These are phyloP conservation scores for Neelides folsomi DNA, from an alignment of 2,888 invertebrate genomes.

Conservation along the genomic window DNA sequence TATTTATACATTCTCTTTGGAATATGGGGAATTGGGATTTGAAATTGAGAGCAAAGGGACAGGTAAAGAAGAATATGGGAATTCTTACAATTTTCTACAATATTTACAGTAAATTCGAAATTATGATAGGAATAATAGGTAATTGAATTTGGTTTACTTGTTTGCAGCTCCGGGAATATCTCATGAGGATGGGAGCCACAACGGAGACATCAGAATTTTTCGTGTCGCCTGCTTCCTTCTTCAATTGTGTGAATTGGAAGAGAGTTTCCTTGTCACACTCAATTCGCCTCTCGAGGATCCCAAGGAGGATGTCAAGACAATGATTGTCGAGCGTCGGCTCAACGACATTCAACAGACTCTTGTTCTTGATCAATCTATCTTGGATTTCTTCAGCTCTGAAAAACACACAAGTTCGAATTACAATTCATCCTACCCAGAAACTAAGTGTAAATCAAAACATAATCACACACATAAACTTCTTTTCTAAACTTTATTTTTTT, in stretches of 20 bases:
- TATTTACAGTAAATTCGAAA: too few species aligned
- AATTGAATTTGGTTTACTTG: slow-evolving; percentile 43
- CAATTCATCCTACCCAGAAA: not conserved
- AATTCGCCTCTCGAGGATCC: slow-evolving; percentile 58
- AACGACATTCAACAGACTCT: slow-evolving; percentile 58
- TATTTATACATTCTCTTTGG: too few species aligned
- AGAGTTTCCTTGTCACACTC: slow-evolving; percentile 83
- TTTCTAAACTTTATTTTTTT: too few species aligned
- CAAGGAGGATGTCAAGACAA: slow-evolving; percentile 60
- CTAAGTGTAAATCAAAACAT: not conserved
- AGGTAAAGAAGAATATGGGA: too few species aligned
- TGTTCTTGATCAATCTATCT: slow-evolving; percentile 78
- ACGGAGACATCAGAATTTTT: slow-evolving; percentile 48
- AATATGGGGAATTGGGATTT: too few species aligned
- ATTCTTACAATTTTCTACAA: too few species aligned
- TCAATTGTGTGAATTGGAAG: slow-evolving; percentile 44
- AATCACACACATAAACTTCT: too few species aligned
- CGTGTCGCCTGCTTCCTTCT: slow-evolving; percentile 28
- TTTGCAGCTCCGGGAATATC: slow-evolving; percentile 42
- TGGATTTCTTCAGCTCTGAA: slow-evolving; percentile 57
- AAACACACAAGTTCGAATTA: not conserved
- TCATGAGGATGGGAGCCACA: slow-evolving; percentile 45
- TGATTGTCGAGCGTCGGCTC: slow-evolving; percentile 66
- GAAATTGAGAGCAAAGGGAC: too few species aligned
- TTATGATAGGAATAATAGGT: too few species aligned